Conservation (phyloP, 2,113 vertebrate species). For the Nicator chloris region DNA sequence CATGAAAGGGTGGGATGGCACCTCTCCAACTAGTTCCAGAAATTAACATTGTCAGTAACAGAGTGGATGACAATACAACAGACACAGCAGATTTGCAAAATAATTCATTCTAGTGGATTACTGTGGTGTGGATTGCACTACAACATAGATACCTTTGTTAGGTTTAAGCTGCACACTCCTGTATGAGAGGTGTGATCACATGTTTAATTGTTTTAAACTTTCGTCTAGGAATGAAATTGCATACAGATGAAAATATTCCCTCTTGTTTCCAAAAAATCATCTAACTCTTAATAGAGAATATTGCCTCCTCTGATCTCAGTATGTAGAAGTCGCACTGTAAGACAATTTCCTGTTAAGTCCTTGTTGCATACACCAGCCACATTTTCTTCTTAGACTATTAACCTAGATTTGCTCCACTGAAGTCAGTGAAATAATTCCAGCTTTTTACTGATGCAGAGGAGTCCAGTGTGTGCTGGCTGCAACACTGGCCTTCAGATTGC, state of each 20-base stretch:
- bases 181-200: neutral
- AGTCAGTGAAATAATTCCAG: neutral
- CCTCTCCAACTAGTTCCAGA: neutral
- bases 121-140: neutral
- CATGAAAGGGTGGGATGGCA: neutral
- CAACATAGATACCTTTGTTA: neutral
- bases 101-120: neutral
- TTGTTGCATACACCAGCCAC: neutral
- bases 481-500: neutral
- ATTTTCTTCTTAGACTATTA: neutral
- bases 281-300: neutral
- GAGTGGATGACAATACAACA: neutral
- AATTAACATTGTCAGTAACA: neutral
- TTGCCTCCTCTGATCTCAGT: neutral
- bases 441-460: neutral
- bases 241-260: neutral
- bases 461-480: neutral
- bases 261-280: neutral
- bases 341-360: neutral
- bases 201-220: neutral
- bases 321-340: neutral
- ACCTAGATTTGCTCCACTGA: neutral
- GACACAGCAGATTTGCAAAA: neutral
- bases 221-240: neutral
- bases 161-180: neutral